A percentile compares a stretch with the other conserved stretches of the same genome.
These are phyloP conservation scores for Callipepla squamata DNA, from an alignment of 2,113 vertebrate genomes.

Conservation along the genomic window DNA sequence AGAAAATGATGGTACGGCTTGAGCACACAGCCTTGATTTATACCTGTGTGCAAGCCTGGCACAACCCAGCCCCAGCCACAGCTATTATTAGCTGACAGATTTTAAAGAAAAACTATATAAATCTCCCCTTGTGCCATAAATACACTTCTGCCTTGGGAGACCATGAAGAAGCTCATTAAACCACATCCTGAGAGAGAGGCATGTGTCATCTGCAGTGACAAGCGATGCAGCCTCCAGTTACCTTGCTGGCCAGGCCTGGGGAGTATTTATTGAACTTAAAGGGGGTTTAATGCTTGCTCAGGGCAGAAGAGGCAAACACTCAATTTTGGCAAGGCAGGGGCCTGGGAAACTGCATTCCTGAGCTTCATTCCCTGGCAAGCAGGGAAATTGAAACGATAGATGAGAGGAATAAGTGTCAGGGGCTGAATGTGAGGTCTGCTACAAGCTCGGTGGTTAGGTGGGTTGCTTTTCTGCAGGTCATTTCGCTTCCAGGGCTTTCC, in stretches of 20 bases:
- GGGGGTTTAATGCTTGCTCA: neutral
- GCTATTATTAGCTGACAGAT: conserved; percentile 79
- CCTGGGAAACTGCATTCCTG: neutral
- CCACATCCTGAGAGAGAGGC: conserved; percentile 79
- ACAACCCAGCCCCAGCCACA: conserved; percentile 51
- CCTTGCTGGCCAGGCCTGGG: conserved; percentile 40
- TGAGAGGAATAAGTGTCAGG: neutral
- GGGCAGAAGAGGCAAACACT: neutral
- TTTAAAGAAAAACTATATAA: conserved; percentile 79
- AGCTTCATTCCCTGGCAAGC: neutral
- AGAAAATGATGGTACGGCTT: conserved; percentile 37
- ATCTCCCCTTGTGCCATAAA: conserved; percentile 80
- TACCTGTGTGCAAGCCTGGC: conserved; percentile 58
- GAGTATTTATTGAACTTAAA: neutral
- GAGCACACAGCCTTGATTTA: conserved; percentile 69
- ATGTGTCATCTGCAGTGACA: conserved; percentile 77
- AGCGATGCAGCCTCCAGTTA: conserved; percentile 73
- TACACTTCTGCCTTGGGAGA: conserved; percentile 76
- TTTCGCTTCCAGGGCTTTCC: neutral
- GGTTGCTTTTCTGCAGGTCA: neutral
- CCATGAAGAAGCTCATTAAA: conserved; percentile 78
- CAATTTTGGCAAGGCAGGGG: neutral
- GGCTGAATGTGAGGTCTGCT: neutral
- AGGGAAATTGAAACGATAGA: neutral
- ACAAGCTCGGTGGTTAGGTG: neutral